Evolutionary conservation across 2,113 vertebrate species (phyloP).

Genomic region (Caranx melampygus): DNA sequence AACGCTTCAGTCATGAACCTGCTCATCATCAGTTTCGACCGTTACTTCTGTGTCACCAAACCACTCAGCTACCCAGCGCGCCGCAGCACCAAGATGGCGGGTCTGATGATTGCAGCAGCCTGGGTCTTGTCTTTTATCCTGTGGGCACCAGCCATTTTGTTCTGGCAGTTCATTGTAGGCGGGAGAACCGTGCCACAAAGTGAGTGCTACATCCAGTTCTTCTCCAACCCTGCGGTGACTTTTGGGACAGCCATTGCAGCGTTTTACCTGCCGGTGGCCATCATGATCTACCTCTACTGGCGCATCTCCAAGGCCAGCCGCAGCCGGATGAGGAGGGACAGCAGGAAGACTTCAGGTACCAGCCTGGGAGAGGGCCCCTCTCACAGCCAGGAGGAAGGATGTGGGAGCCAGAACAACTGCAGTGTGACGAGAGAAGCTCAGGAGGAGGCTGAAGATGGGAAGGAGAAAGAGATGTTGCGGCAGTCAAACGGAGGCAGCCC

Average conservation of each 20-base stretch:
- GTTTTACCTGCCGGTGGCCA: conserved; percentile 95
- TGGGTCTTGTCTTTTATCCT: conserved; percentile 97
- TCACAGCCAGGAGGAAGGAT: conserved; percentile 86
- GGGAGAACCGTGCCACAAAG: conserved; percentile 88
- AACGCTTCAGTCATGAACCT: conserved; percentile 99
- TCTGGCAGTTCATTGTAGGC: conserved; percentile 97
- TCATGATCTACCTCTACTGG: conserved; percentile 96
- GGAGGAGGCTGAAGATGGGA: conserved; percentile 45
- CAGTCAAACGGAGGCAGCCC: conserved; percentile 62
- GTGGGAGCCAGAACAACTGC: conserved; percentile 85
- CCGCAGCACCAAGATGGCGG: conserved; percentile 96
- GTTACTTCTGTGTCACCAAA: conserved; percentile 98
- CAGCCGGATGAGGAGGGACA: conserved; percentile 90
- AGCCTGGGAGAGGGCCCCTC: conserved; percentile 86
- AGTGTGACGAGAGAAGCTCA: conserved; percentile 16
- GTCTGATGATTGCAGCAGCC: conserved; percentile 96
- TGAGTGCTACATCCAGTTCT: conserved; percentile 95
- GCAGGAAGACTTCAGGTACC: conserved; percentile 82
- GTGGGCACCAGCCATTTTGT: conserved; percentile 98
- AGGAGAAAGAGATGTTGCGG: conserved; percentile 56
- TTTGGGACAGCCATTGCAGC: conserved; percentile 98
- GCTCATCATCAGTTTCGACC: conserved; percentile 98
- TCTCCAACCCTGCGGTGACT: conserved; percentile 93
- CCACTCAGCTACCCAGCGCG: conserved; percentile 95
- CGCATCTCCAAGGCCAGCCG: conserved; percentile 95